Conservation (phyloP, 2,888 invertebrate genomes). For the Matsumyia berberina region DNA sequence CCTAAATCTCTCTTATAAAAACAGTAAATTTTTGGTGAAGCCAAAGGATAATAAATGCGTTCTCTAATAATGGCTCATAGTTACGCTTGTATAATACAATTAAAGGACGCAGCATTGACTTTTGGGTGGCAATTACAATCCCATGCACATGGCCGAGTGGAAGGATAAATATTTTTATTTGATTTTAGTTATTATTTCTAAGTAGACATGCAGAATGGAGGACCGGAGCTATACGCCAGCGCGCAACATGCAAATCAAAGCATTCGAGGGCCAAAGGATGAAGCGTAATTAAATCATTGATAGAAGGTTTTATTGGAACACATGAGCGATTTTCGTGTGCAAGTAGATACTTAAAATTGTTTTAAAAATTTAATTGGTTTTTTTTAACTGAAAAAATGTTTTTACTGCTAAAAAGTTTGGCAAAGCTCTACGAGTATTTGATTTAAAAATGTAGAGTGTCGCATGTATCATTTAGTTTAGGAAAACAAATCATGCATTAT, state of each 20-base stretch:
- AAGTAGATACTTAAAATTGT: too few species aligned
- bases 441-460: too few species aligned
- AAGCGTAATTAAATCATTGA: background rate
- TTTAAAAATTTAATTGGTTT: too few species aligned
- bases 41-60: conserved; percentile 37
- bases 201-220: background rate
- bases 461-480: too few species aligned
- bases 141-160: background rate
- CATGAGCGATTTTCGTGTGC: too few species aligned
- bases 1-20: conserved; percentile 15
- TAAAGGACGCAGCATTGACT: conserved; percentile 52
- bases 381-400: too few species aligned
- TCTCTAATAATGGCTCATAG: conserved; percentile 24
- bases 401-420: too few species aligned
- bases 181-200: conserved; percentile 2
- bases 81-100: conserved; percentile 40
- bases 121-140: conserved; percentile 8
- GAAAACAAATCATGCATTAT: too few species aligned
- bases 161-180: background rate
- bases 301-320: too few species aligned
- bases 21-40: conserved; percentile 15
- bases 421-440: too few species aligned
- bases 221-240: too few species aligned
- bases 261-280: background rate
- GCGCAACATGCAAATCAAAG: background rate